A percentile compares a stretch with the other conserved stretches of the same genome.
Evolutionary conservation across 2,113 vertebrate species (phyloP).

Genomic region (Aptenodytes patagonicus): DNA sequence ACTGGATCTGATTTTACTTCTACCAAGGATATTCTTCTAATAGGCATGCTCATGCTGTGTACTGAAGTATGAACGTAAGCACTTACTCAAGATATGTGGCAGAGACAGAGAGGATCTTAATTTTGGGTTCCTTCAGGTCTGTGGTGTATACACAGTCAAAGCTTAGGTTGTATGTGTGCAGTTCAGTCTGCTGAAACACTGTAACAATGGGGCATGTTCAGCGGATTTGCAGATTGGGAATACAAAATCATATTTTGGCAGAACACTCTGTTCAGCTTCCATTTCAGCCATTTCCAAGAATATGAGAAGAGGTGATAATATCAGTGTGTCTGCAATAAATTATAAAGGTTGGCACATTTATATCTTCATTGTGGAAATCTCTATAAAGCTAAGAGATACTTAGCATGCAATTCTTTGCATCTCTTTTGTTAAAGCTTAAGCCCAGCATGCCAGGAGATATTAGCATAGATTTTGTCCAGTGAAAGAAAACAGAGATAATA

Average conservation of each 20-base stretch:
- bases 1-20: background rate
- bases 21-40: background rate
- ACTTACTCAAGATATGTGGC: background rate
- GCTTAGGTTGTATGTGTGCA: background rate
- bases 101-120: background rate
- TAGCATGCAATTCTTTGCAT: background rate
- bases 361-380: background rate
- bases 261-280: slow-evolving; percentile 47
- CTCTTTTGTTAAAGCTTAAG: background rate
- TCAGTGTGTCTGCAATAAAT: slow-evolving; percentile 33
- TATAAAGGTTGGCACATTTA: slow-evolving; percentile 11
- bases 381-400: background rate
- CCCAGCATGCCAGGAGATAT: background rate
- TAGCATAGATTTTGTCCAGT: background rate
- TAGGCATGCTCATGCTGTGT: background rate
- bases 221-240: background rate
- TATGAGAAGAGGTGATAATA: background rate
- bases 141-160: background rate
- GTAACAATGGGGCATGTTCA: background rate
- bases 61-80: background rate
- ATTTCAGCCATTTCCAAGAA: slow-evolving; percentile 13
- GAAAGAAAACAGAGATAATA: background rate
- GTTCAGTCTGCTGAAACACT: background rate
- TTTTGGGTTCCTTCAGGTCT: background rate
- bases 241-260: slow-evolving; percentile 2